These are phyloP conservation scores for Brachionus angularis DNA, from an alignment of 1,140 invertebrate genomes.

Conservation along the genomic window DNA sequence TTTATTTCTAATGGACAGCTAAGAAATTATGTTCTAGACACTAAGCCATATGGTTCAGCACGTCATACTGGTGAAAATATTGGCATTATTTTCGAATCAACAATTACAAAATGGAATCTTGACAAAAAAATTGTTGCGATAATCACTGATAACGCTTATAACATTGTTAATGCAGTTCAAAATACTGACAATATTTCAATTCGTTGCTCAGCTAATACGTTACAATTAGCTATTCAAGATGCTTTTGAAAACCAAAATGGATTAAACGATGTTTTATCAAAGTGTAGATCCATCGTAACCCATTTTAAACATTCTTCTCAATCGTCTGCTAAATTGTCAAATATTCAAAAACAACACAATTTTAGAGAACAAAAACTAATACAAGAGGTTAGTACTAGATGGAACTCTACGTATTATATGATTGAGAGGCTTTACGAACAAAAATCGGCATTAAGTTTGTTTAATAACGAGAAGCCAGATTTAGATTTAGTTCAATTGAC, in stretches of 20 bases:
- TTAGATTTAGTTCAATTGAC: not conserved
- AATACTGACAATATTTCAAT: constrained; percentile 14
- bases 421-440: not conserved
- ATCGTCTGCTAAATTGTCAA: no score
- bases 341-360: no score
- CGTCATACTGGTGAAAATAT: constrained; percentile 7
- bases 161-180: constrained; percentile 1
- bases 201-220: constrained; percentile 5
- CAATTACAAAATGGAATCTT: constrained; percentile 2
- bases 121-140: constrained; percentile 21
- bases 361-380: no score
- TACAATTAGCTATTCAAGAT: constrained; percentile 19
- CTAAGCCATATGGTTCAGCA: constrained; percentile 9
- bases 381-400: constrained; percentile 20
- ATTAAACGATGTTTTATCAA: constrained; percentile 7
- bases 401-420: constrained; percentile 18
- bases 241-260: not conserved
- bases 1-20: constrained; percentile 20
- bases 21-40: constrained; percentile 28
- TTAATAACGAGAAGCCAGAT: not conserved
- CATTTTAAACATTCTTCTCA: no score
- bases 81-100: constrained; percentile 3
- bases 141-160: not conserved
- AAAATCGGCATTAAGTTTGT: not conserved
- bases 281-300: not conserved